phyloP scores from a whole-genome alignment of 2,797 vertebrate genomes.

The Clarias platycephalus region DNA sequence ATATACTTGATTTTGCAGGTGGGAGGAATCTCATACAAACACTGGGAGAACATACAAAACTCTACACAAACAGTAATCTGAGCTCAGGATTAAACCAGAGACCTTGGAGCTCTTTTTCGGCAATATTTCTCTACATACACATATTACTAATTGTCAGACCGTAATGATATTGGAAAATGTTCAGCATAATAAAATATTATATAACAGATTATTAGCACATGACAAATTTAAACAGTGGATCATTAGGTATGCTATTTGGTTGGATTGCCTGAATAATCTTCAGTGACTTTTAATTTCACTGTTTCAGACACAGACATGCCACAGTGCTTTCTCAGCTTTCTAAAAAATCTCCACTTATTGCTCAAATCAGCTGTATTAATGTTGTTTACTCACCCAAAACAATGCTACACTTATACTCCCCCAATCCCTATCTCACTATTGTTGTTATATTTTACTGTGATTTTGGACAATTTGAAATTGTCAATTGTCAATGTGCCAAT shows the following conservation, averaged over 20 bases:
- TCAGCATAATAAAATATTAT: not conserved
- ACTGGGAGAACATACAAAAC: not conserved
- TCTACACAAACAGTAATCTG: not conserved
- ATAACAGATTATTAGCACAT: conserved; percentile 1
- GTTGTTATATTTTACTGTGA: conserved; percentile 68
- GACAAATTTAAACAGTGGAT: conserved; percentile 28
- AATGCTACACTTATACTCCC: conserved; percentile 38
- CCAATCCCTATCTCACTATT: not conserved
- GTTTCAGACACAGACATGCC: conserved; percentile 44
- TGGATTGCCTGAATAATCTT: conserved; percentile 40
- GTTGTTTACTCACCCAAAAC: conserved; percentile 64
- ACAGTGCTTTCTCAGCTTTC: conserved; percentile 16
- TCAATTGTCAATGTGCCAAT: conserved; percentile 34
- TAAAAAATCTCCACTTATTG: conserved; percentile 61
- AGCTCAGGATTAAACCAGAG: not conserved
- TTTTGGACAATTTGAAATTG: conserved; percentile 68
- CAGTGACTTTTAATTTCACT: conserved; percentile 55
- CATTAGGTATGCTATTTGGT: conserved; percentile 54
- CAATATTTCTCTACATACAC: not conserved
- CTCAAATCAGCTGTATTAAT: conserved; percentile 60
- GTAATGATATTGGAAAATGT: not conserved
- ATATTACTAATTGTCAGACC: not conserved
- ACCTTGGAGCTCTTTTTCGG: not conserved
- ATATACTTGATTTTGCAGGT: not conserved
- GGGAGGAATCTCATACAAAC: not conserved